These are phyloP conservation scores for Lepas anatifera DNA, from an alignment of 2,888 invertebrate genomes.

Conservation along the genomic window DNA sequence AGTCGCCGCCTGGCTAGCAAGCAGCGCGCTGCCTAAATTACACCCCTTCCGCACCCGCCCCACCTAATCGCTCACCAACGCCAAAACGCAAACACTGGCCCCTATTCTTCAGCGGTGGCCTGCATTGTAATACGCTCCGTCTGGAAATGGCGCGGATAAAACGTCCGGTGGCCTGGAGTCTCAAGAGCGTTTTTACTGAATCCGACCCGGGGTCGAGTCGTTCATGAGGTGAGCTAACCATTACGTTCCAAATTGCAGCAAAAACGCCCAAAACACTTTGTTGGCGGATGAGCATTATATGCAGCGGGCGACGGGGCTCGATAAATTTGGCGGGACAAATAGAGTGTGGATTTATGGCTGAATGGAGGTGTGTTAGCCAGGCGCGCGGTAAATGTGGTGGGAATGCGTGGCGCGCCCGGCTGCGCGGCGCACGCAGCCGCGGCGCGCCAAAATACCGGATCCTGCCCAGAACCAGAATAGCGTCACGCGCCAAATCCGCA, in stretches of 20 bases:
- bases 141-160: not conserved
- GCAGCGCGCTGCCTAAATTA: not conserved
- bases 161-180: not conserved
- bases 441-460: too few relatives aligned
- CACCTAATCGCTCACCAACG: not conserved
- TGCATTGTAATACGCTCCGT: not conserved
- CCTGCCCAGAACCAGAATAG: too few relatives aligned
- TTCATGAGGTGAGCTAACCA: not conserved
- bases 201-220: not conserved
- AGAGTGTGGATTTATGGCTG: conserved; percentile 1
- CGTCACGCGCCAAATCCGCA: too few relatives aligned
- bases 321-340: conserved; percentile 2
- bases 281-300: not conserved
- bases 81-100: not conserved
- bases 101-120: not conserved
- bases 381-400: too few relatives aligned
- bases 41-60: not conserved
- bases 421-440: too few relatives aligned
- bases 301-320: not conserved
- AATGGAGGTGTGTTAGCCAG: conserved; percentile 14
- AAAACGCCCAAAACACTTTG: not conserved
- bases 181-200: not conserved
- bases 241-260: conserved; percentile 1
- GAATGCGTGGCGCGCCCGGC: too few relatives aligned
- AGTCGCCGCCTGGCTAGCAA: not conserved